Percentiles rank a stretch among this genome's conserved stretches.
phyloP scores from a whole-genome alignment of 2,113 vertebrate species.

The Pachypanchax playfairii region DNA sequence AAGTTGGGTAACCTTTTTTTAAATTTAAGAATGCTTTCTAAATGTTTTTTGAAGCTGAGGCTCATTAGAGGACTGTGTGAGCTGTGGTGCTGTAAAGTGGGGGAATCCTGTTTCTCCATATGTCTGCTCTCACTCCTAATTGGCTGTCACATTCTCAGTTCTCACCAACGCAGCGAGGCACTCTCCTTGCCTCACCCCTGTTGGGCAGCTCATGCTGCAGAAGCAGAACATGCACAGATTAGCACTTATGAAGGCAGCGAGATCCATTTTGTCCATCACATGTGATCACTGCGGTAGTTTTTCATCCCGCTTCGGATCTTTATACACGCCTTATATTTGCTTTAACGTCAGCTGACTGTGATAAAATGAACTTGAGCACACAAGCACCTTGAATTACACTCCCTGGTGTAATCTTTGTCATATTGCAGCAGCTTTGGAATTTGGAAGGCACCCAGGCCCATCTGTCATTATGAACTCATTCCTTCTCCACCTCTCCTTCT shows the following conservation, averaged over 20 bases:
- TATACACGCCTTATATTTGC: slow-evolving; percentile 1
- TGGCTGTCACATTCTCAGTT: slow-evolving; percentile 52
- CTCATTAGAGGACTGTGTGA: slow-evolving; percentile 40
- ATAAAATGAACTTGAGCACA: slow-evolving; percentile 10
- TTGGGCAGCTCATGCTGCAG: slow-evolving; percentile 11
- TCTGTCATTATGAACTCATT: slow-evolving; percentile 63
- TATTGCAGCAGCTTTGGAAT: slow-evolving; percentile 46
- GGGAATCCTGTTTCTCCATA: slow-evolving; percentile 13
- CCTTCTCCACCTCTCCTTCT: slow-evolving; percentile 8
- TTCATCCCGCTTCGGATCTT: not conserved
- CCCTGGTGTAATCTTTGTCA: slow-evolving; percentile 47
- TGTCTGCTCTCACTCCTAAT: slow-evolving; percentile 53
- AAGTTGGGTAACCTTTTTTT: too few relatives aligned
- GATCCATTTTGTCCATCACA: slow-evolving; percentile 38
- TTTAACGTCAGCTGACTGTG: slow-evolving; percentile 6
- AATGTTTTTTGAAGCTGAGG: slow-evolving; percentile 28
- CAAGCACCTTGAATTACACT: slow-evolving; percentile 15
- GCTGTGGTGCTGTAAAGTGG: slow-evolving; percentile 20
- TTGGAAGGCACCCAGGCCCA: slow-evolving; percentile 55
- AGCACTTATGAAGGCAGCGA: slow-evolving; percentile 18
- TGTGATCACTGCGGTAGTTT: not conserved
- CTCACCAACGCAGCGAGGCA: slow-evolving; percentile 25
- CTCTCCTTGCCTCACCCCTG: slow-evolving; percentile 34
- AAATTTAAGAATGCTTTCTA: too few relatives aligned
- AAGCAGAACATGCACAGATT: slow-evolving; percentile 45